Percentiles rank a stretch among this genome's conserved stretches.
phyloP scores from a whole-genome alignment of 2,113 vertebrate species.

The Bubalus kerabau region DNA sequence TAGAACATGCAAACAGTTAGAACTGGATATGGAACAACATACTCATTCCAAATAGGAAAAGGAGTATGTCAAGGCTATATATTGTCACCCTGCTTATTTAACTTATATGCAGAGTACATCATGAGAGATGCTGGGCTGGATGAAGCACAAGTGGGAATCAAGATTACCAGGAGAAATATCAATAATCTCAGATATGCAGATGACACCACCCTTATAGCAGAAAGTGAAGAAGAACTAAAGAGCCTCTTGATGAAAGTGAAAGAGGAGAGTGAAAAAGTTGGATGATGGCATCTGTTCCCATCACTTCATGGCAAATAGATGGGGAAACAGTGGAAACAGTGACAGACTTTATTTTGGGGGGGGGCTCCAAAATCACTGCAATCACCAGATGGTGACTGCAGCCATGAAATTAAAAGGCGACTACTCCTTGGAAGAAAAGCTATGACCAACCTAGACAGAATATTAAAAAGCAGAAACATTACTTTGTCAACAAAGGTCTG shows the following conservation, averaged over 20 bases:
- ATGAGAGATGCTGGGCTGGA: not conserved
- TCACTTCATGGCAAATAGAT: not conserved
- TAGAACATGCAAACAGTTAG: too few species aligned
- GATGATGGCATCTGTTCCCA: not conserved
- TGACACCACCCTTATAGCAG: not conserved
- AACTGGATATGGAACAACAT: not conserved
- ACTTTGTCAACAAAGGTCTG: not conserved
- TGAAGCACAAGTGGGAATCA: not conserved
- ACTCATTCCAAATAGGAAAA: not conserved
- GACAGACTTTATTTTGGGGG: not conserved
- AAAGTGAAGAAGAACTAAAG: not conserved
- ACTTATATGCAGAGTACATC: not conserved
- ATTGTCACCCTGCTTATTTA: not conserved
- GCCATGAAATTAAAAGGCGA: not conserved
- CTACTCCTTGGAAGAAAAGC: not conserved
- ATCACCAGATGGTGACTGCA: not conserved
- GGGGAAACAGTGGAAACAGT: not conserved
- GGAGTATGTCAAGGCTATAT: accelerated
- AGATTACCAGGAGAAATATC: not conserved
- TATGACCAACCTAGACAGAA: not conserved
- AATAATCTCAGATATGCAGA: not conserved
- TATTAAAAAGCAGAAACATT: not conserved
- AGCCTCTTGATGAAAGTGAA: not conserved
- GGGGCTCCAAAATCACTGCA: not conserved
- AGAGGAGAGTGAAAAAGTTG: not conserved